Base-by-base conservation (phyloP, 2,797 vertebrate genomes). In the Thalassophryne amazonica region DNA sequence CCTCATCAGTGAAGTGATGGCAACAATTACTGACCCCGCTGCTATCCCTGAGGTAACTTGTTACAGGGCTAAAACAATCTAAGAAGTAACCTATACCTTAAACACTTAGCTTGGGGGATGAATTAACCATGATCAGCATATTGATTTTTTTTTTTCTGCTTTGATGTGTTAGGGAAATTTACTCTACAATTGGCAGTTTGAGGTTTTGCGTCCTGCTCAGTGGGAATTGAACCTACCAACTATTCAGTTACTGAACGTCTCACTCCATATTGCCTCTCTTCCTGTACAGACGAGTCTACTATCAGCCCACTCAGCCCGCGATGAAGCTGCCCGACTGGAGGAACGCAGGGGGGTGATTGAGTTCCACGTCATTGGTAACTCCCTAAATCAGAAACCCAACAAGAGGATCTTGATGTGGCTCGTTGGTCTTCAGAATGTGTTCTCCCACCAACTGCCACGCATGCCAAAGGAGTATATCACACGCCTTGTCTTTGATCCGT, bases 401-500 rank as follows among this genome's bases (percentile, higher is more conserved):
- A 97, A 94, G 86, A 94, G 94, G 88, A 95, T 98, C 71, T 84
- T 99, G 85, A 98, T 98, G 91, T 99, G 96, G 96, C 92, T 99
- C 13, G 94, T 99, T 3, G 96, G 97, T 32, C 88, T 99, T n/a
- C 97, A 99, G 89, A 99, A 99, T 0, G 97, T 99, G 5, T 99
- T 99, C 84, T 98, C 95, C 23, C 97, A 98, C 76, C 97, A 99
- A 82, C 91, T 99, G 35, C 97, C 97, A 19, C 93, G 96, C 10
- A 99, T 99, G 96, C 97, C 97, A 0, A 99, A 99, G 70, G 96
- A 99, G 46, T 99, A 99, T 74, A 99, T 99, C 84, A 99, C 97
- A 0, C 91, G 96, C 45, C 91, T 99, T n/a, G 96, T 98, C 58
- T 99, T 99, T 56, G 96, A 98, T 76, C 93, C 96, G 95, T 98